Base-by-base conservation (phyloP, 2,113 vertebrate species). In the Actenoides hombroni region DNA sequence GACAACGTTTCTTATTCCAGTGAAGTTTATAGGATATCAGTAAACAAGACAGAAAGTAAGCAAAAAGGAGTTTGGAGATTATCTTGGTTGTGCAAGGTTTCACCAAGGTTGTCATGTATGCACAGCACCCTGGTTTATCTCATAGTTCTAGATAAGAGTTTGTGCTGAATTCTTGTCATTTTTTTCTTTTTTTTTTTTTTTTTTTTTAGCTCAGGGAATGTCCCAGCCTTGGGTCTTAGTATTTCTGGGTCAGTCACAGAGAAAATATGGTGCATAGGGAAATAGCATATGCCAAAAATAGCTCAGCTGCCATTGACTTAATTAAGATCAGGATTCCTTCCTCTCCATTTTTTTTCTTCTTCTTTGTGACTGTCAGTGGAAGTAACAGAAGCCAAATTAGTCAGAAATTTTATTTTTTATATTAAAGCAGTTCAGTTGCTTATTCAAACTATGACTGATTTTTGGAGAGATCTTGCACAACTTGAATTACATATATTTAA, bases 191-290 rank as follows among this genome's bases (percentile, higher is more conserved):
- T 28, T 28, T 26, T 53, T 24, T 49, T 49, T 21, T 48, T 48
- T 21, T 49, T 49, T 53, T 57, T 97, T 75, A 91, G 88, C 63
- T 95, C 81, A 95, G 89, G 85, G 92, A 91, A 95, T 82, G 90
- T 90, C 91, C 93, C 86, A 90, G 86, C 49, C 90, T 94, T 88
- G 71, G 90, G 59, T 96, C 63, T 51, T 18, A 86, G 54, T 83
- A 88, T 95, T 97, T 95, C 64, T 93, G 86, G 89, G 65, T 86
- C 91, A 86, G 88, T 94, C 87, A 84, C 88, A 92, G 96, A 94
- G 83, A 90, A 97, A 97, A 86, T 81, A 39, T 37, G 80, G 78
- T 21, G 5, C 73, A 51, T 2, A 56, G 91, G 88, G 94, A 96
- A 96, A 94, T 35, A 88, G 25, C 70, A 78, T 96, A 59, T 89